Percentiles rank a stretch among this genome's conserved stretches.
These are phyloP conservation scores for Tryphoninae sp. DNA, from an alignment of 2,888 invertebrate genomes.

Conservation along the genomic window DNA sequence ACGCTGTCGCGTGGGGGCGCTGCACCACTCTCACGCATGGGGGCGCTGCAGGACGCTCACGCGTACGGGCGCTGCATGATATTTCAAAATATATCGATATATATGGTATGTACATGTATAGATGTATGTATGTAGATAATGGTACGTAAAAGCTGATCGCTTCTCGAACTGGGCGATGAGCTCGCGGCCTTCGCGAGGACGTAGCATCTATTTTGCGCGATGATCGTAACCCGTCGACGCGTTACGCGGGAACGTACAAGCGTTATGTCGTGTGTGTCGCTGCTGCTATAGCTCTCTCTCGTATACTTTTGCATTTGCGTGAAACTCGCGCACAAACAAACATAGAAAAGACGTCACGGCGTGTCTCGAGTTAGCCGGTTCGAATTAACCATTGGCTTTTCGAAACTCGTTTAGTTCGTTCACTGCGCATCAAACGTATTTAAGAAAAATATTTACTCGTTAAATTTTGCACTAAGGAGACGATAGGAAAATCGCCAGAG, in stretches of 20 bases:
- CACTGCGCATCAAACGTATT: background rate
- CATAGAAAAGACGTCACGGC: constrained; percentile 39
- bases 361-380: constrained; percentile 39
- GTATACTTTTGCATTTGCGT: constrained; percentile 31
- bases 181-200: constrained; percentile 43
- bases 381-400: constrained; percentile 24
- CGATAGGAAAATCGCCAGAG: background rate
- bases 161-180: background rate
- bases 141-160: constrained; percentile 1
- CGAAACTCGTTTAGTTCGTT: background rate
- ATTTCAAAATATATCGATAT: too few species aligned
- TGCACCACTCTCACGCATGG: too few species aligned
- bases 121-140: background rate
- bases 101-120: background rate
- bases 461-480: background rate
- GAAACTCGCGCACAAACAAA: constrained; percentile 13
- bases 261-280: constrained; percentile 23
- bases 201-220: constrained; percentile 56
- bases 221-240: constrained; percentile 42
- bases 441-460: constrained; percentile 8
- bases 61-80: too few species aligned
- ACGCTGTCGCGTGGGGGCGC: constrained; percentile 6
- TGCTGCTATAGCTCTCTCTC: constrained; percentile 22
- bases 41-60: too few species aligned
- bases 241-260: constrained; percentile 42